Conservation (phyloP, 2,888 invertebrate species). For the Bugulina stolonifera region DNA sequence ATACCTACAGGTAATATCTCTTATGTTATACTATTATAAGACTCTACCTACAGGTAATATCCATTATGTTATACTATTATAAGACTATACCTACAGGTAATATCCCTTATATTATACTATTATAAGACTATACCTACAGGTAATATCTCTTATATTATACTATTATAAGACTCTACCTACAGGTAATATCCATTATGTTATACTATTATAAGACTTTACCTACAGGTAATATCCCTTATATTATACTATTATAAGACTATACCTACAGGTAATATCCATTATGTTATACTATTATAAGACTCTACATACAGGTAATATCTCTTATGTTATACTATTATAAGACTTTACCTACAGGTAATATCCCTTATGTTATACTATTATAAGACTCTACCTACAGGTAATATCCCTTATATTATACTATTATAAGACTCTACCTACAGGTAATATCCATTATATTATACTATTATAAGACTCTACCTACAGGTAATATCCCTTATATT, state of each 20-base stretch:
- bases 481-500: neutral
- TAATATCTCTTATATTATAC: constrained; percentile 53
- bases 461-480: neutral
- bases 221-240: neutral
- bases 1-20: constrained; percentile 32
- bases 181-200: constrained; percentile 36
- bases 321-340: neutral
- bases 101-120: neutral
- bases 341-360: neutral
- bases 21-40: constrained; percentile 54
- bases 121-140: neutral
- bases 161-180: constrained; percentile 51
- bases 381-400: neutral
- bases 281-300: constrained; percentile 53
- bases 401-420: constrained; percentile 55
- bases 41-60: constrained; percentile 48
- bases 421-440: constrained; percentile 50
- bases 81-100: neutral
- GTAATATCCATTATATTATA: constrained; percentile 34
- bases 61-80: neutral
- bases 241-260: neutral
- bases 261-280: neutral
- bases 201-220: neutral
- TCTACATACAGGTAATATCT: constrained; percentile 48
- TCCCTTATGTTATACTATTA: neutral